Conservation (phyloP, 2,888 invertebrate species). For the Chydorus sphaericus region DNA sequence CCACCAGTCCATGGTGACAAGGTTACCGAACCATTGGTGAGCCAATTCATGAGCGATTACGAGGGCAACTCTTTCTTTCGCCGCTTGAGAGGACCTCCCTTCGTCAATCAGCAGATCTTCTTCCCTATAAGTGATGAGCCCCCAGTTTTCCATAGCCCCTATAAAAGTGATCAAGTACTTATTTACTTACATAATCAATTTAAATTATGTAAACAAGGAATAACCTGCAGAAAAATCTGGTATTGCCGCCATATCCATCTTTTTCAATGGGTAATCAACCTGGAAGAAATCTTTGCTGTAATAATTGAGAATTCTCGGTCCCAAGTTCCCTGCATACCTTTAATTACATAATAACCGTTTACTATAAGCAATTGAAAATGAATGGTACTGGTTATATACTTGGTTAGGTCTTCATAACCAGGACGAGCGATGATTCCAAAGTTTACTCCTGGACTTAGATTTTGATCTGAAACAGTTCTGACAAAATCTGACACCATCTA, state of each 20-base stretch:
- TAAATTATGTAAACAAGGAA: no score
- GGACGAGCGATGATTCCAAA: slow-evolving; percentile 16
- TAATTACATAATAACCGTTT: slow-evolving; percentile 18
- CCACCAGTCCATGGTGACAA: slow-evolving; percentile 74
- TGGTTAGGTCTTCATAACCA: slow-evolving; percentile 10
- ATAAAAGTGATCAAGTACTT: no score
- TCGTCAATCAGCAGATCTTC: slow-evolving; percentile 28
- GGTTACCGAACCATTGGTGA: slow-evolving; percentile 75
- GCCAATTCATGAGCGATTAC: slow-evolving; percentile 54
- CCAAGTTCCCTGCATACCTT: slow-evolving; percentile 35
- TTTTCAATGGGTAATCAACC: slow-evolving; percentile 40
- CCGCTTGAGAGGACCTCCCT: slow-evolving; percentile 21
- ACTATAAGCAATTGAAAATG: slow-evolving; percentile 28
- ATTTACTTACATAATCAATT: no score
- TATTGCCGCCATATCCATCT: slow-evolving; percentile 48
- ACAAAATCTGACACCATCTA: slow-evolving; percentile 35
- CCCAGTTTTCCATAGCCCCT: slow-evolving; percentile 71
- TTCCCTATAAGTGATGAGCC: slow-evolving; percentile 57
- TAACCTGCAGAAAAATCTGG: slow-evolving; percentile 34
- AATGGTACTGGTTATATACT: no score
- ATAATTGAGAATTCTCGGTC: slow-evolving; percentile 38
- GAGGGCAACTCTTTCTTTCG: slow-evolving; percentile 24
- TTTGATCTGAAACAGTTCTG: slow-evolving; percentile 21
- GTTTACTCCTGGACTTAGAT: slow-evolving; percentile 17
- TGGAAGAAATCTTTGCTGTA: slow-evolving; percentile 44